Percentiles rank a stretch among this genome's conserved stretches.
phyloP scores from a whole-genome alignment of 2,888 invertebrate species.

The Branchellion lobata region DNA sequence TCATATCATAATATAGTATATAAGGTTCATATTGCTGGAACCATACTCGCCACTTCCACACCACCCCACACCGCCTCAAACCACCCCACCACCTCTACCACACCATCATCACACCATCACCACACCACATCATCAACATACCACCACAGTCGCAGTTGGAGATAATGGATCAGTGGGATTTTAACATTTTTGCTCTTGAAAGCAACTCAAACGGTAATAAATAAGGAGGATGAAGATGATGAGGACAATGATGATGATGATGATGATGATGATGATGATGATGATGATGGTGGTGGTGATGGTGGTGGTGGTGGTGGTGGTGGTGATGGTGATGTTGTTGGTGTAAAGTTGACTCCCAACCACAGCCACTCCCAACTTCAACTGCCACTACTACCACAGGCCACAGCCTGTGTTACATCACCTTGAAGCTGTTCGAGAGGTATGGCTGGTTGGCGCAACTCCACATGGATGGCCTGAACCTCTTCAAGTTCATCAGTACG shows the following conservation, averaged over 20 bases:
- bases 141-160: background rate
- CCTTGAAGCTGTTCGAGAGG: background rate
- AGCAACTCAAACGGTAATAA: background rate
- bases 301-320: background rate
- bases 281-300: slow-evolving; percentile 6
- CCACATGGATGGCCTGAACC: background rate
- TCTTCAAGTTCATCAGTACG: background rate
- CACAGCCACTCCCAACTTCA: background rate
- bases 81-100: no score
- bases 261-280: slow-evolving; percentile 12
- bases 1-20: no score
- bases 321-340: background rate
- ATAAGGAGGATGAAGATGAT: background rate
- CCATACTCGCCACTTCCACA: no score
- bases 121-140: no score
- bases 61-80: no score
- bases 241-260: background rate
- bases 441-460: background rate
- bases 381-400: background rate
- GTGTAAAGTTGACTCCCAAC: background rate
- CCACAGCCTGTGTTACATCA: slow-evolving; percentile 10
- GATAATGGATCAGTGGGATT: background rate
- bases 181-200: slow-evolving; percentile 2
- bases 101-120: no score
- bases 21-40: no score